These are phyloP conservation scores for Apotomis capreana DNA, from an alignment of 2,888 invertebrate genomes.

Conservation along the genomic window DNA sequence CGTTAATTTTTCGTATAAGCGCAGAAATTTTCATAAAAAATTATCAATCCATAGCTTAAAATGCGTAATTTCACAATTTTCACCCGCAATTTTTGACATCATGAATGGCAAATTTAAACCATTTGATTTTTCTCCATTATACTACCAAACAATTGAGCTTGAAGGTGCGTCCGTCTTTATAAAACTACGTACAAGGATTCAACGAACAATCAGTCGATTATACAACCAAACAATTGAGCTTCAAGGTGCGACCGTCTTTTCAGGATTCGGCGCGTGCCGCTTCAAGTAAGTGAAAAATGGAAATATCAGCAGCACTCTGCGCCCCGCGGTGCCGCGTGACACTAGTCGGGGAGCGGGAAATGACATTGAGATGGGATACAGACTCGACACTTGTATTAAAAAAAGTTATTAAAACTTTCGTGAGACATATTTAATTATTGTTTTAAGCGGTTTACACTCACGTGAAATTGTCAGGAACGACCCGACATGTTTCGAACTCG, in stretches of 20 bases:
- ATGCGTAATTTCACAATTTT: too few species aligned
- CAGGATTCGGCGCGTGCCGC: conserved; percentile 58
- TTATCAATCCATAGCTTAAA: too few species aligned
- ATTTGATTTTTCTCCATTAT: neutral
- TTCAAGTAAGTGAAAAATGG: conserved; percentile 77
- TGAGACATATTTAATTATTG: too few species aligned
- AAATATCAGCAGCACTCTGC: conserved; percentile 71
- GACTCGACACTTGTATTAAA: neutral
- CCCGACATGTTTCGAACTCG: too few species aligned
- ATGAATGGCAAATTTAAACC: neutral
- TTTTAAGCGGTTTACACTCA: too few species aligned
- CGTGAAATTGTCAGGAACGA: too few species aligned
- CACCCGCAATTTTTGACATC: too few species aligned
- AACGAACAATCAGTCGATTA: conserved; percentile 16
- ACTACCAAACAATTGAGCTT: too few species aligned
- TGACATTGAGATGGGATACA: conserved; percentile 50
- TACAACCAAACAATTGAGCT: conserved; percentile 21
- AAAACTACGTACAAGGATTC: neutral
- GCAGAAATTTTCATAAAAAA: too few species aligned
- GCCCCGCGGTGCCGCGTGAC: conserved; percentile 66
- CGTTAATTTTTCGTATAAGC: too few species aligned
- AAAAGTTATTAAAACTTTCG: too few species aligned
- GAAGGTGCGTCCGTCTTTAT: too few species aligned
- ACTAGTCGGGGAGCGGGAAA: conserved; percentile 62
- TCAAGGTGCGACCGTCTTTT: conserved; percentile 50